Evolutionary conservation across 2,888 invertebrate species (phyloP), one percentile per base, ranked within the genome.

Genomic region (Caenorhabditis uteleia): DNA sequence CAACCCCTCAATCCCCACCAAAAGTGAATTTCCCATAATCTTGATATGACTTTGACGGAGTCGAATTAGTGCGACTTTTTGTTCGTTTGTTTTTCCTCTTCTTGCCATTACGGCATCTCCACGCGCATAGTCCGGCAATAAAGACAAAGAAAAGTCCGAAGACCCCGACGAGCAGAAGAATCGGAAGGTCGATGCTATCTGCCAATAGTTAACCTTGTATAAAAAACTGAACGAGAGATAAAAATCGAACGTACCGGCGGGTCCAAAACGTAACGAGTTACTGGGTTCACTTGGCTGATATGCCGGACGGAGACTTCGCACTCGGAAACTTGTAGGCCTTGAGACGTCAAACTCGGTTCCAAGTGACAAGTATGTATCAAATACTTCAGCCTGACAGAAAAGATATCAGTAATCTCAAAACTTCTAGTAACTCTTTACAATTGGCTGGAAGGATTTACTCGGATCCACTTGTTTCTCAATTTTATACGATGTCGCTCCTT

Each of bases 401-500:
- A 33, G 33, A 33, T n/a, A 12, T 14, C 12, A 45, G 26, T 46
- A 12, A 49, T 16, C 43, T n/a, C 16, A 31, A 18, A 51, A 23
- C 27, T 53, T 8, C 8, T n/a, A 14, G n/a, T 44, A 29, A 18
- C 12, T 44, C n/a, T 27, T 45, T 23, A 66, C 66, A 44, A 67
- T 21, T 39, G 58, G 59, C 33, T 61, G 57, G 33, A 64, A 64
- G 14, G 48, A 53, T 29, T 53, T 51, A 21, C 57, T 51, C 3
- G 53, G 57, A 8, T 58, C 56, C 5, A 47, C 44, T 18, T 44
- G 16, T 42, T 54, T 61, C 36, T 74, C 74, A 3, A 74, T 61
- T 23, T 61, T 38, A 42, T 74, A 74, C 3, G 71, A 70, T 10
- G 59, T 47, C 2, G 74, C 74, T 10, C 68, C 69, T 29, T 70